Evolutionary conservation across 2,113 vertebrate species (phyloP).

Genomic region (Gobius niger): DNA sequence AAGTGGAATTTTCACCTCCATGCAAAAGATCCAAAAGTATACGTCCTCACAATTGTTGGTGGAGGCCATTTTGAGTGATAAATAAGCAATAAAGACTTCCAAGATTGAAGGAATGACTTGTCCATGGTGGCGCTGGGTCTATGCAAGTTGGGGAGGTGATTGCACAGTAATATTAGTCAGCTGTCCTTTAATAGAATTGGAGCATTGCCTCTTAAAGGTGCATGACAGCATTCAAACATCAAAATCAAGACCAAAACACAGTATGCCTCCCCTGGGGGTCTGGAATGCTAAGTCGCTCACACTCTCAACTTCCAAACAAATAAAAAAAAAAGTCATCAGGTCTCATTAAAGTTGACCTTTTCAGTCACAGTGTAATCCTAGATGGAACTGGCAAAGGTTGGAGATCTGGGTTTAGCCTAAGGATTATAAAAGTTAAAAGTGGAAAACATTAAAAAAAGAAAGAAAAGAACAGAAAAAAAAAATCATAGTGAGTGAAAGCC

Average conservation of each 20-base stretch:
- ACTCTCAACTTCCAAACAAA: slow-evolving; percentile 30
- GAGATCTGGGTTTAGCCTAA: background rate
- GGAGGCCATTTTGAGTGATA: slow-evolving; percentile 30
- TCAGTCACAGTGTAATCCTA: slow-evolving; percentile 29
- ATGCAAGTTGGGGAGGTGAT: background rate
- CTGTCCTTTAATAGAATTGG: slow-evolving; percentile 47
- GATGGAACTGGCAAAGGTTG: slow-evolving; percentile 15
- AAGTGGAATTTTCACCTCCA: slow-evolving; percentile 35
- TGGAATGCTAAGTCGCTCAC: slow-evolving; percentile 37
- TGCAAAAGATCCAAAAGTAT: slow-evolving; percentile 6
- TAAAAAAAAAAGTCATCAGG: slow-evolving; percentile 16
- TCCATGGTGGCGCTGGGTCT: slow-evolving; percentile 37
- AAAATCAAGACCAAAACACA: slow-evolving; percentile 16
- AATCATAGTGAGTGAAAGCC: slow-evolving; percentile 7
- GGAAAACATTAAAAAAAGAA: no score
- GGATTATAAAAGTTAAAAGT: background rate
- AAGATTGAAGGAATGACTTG: slow-evolving; percentile 32
- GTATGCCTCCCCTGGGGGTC: slow-evolving; percentile 20
- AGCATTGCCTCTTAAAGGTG: slow-evolving; percentile 50
- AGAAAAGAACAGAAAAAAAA: background rate
- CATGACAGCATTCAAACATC: slow-evolving; percentile 25
- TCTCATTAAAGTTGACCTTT: slow-evolving; percentile 33
- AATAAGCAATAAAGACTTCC: slow-evolving; percentile 29
- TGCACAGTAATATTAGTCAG: slow-evolving; percentile 42
- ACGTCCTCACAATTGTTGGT: slow-evolving; percentile 51